A percentile compares a stretch with the other conserved stretches of the same genome.
Conservation (phyloP, 2,888 invertebrate genomes). For the Melinopterus prodromus region DNA sequence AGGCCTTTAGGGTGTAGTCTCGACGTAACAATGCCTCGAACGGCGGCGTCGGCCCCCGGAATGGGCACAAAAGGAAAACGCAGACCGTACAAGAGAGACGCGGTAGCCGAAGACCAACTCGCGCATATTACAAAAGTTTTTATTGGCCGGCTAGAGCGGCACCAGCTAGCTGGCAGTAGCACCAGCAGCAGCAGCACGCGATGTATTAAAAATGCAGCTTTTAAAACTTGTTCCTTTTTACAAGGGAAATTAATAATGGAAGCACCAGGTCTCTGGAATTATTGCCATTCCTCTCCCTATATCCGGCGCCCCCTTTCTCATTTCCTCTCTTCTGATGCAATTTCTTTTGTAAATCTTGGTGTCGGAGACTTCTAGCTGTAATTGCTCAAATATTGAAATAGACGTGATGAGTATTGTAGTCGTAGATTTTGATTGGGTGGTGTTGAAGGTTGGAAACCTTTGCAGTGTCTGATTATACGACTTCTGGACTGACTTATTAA, state of each 20-base stretch:
- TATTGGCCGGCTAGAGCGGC: constrained; percentile 18
- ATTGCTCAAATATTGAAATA: not conserved
- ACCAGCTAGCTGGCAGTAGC: not conserved
- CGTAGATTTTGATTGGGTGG: not conserved
- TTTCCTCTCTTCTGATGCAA: not conserved
- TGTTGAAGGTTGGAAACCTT: no score
- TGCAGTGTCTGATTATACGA: not conserved
- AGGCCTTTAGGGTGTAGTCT: not conserved
- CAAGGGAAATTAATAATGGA: constrained; percentile 4
- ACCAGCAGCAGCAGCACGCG: not conserved
- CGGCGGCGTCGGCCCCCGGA: not conserved
- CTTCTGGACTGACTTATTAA: no score
- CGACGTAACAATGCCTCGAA: not conserved
- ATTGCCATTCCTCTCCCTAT: constrained; percentile 4
- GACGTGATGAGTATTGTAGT: not conserved
- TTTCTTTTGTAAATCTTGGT: not conserved
- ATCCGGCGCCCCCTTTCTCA: not conserved
- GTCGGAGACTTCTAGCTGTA: not conserved
- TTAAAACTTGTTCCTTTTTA: constrained; percentile 4
- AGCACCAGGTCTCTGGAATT: not conserved
- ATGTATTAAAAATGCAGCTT: not conserved
- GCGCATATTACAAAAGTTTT: constrained; percentile 24
- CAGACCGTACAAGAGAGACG: not conserved
- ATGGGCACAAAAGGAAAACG: not conserved
- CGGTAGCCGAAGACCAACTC: not conserved